Conservation (phyloP, 2,888 invertebrate genomes). For the Coelopa pilipes region DNA sequence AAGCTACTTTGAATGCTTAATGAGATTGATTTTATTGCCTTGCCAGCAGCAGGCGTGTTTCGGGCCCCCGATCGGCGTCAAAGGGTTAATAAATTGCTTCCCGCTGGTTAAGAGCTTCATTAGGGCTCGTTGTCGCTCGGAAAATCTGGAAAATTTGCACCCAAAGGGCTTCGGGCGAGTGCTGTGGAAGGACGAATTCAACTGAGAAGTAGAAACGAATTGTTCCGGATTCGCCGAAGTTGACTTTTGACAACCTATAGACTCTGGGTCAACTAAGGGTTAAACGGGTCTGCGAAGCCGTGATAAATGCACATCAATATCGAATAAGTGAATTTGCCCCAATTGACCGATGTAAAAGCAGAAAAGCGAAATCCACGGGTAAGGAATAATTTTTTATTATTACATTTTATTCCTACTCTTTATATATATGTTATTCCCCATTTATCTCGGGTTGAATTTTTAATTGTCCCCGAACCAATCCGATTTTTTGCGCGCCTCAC, state of each 20-base stretch:
- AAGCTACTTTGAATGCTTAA: constrained; percentile 50
- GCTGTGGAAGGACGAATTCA: not conserved
- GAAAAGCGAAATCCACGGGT: too few relatives aligned
- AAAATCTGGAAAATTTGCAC: not conserved
- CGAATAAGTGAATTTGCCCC: too few relatives aligned
- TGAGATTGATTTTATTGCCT: constrained; percentile 64
- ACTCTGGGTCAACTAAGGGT: too few relatives aligned
- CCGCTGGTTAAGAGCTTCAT: constrained; percentile 63
- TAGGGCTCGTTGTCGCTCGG: constrained; percentile 39
- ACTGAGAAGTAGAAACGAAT: not conserved
- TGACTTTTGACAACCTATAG: not conserved
- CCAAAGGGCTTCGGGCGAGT: not conserved
- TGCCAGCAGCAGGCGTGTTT: not conserved
- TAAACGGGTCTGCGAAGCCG: too few relatives aligned
- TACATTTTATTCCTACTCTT: too few relatives aligned
- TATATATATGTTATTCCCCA: too few relatives aligned
- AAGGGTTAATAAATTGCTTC: constrained; percentile 63
- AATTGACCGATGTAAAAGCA: too few relatives aligned
- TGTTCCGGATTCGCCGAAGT: constrained; percentile 5
- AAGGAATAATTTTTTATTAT: too few relatives aligned
- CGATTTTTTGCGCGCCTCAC: too few relatives aligned
- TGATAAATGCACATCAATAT: too few relatives aligned
- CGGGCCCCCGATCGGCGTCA: constrained; percentile 45
- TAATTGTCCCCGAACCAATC: too few relatives aligned
- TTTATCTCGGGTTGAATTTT: too few relatives aligned